phyloP scores from a whole-genome alignment of 2,113 vertebrate species.

The Sigmodon hispidus region DNA sequence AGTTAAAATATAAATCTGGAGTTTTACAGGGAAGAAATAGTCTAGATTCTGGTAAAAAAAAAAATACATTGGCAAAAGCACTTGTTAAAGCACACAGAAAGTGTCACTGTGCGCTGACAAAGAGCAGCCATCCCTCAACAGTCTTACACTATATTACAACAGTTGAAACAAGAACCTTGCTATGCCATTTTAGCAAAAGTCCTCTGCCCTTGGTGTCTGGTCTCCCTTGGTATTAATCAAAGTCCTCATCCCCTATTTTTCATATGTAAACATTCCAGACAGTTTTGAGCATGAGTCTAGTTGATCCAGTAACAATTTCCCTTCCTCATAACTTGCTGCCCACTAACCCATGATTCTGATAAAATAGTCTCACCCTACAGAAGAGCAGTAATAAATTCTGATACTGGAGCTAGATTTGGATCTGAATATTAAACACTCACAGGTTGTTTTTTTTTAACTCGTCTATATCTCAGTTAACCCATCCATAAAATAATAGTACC shows the following conservation, averaged over 20 bases:
- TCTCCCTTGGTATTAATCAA: background rate
- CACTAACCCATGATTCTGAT: background rate
- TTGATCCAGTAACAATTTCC: background rate
- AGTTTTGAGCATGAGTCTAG: constrained; percentile 1
- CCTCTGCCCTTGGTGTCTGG: background rate
- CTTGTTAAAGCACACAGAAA: background rate
- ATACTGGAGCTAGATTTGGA: background rate
- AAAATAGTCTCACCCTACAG: background rate
- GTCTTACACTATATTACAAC: background rate
- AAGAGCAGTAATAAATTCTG: background rate
- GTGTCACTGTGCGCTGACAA: background rate
- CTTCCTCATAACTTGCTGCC: background rate
- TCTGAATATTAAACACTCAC: background rate
- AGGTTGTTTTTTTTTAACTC: background rate
- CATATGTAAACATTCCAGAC: background rate
- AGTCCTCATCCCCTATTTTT: background rate
- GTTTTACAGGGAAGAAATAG: constrained; percentile 35
- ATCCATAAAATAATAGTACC: background rate
- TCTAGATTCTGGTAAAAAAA: constrained; percentile 46
- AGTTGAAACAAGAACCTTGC: constrained; percentile 10
- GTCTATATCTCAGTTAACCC: background rate
- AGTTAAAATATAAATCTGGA: constrained; percentile 1
- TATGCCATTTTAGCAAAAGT: background rate
- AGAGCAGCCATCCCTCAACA: background rate
- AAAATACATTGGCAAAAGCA: background rate